Evolutionary conservation across 2,888 invertebrate genomes (phyloP), one percentile per base, ranked within the genome.

Genomic region (Machimus atricapillus): DNA sequence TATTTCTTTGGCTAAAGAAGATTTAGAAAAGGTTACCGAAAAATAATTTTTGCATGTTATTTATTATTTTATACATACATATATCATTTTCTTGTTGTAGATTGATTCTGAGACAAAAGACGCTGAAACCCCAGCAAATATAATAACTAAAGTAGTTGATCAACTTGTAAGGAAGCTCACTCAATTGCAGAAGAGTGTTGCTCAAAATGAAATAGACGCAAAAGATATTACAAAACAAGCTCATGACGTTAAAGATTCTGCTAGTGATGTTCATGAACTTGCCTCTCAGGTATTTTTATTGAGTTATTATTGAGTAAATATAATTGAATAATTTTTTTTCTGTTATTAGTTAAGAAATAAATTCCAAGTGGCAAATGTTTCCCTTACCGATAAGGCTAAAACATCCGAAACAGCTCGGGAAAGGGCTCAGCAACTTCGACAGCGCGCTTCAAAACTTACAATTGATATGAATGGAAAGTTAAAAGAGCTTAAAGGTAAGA

Each of bases 131-230:
- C 96, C 96, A 90, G 97, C 98, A 0, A 96, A 96, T 89, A 94
- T 95, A 89, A 97, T 98, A 0, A 94, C 96, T 77, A 93, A 94
- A n/a, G 95, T 96, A 89, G 96, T 98, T 0, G 95, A 95, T 76
- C 93, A 94, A 7, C 92, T 98, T 87, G 95, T 96, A 86, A 93
- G 94, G 0, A 95, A 96, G 87, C 93, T 98, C 23, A 95, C 95
- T 88, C 94, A 95, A 86, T 93, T 98, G 66, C 96, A 97, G 91
- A 96, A 95, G 89, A 95, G 96, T 90, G 96, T 97, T 88, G 94
- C 96, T 3, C 96, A 96, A 91, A 98, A 98, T 91, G 96, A 96
- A 90, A 94, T 96, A 87, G 96, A 96, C 87, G 96, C 98, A 8
- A 95, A 96, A 89, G 96, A 96, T 91, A 97, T 98, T 1, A 95